phyloP scores from a whole-genome alignment of 1,140 invertebrate species.

The Megalonaias nervosa region DNA sequence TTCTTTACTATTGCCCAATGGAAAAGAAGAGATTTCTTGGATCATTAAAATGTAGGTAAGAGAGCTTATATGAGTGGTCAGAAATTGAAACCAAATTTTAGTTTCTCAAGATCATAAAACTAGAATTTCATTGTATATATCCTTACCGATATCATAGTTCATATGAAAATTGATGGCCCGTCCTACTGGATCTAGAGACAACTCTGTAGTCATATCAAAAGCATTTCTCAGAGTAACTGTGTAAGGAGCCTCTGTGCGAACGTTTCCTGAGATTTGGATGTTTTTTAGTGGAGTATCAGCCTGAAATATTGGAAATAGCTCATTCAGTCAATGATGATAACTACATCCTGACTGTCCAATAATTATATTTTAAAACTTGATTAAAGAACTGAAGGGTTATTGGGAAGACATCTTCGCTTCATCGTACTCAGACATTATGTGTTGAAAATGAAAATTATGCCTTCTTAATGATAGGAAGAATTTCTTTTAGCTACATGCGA shows the following conservation, averaged over 20 bases:
- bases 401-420: too few relatives aligned
- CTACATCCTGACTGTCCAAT: too few relatives aligned
- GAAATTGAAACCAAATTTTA: background rate
- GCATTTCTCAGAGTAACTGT: slow-evolving; percentile 19
- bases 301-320: slow-evolving; percentile 1
- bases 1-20: background rate
- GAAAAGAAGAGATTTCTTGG: background rate
- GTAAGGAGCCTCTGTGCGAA: slow-evolving; percentile 19
- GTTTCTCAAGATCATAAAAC: background rate
- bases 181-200: slow-evolving; percentile 30
- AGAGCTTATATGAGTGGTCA: background rate
- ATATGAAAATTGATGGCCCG: slow-evolving; percentile 33
- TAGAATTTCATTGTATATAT: background rate
- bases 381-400: too few relatives aligned
- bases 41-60: background rate
- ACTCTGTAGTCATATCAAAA: slow-evolving; percentile 16
- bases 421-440: too few relatives aligned
- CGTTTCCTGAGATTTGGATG: slow-evolving; percentile 25
- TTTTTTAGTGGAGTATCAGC: slow-evolving; percentile 20
- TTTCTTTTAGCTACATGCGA: background rate
- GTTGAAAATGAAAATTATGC: too few relatives aligned
- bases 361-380: too few relatives aligned
- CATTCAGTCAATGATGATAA: too few relatives aligned
- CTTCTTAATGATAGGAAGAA: background rate
- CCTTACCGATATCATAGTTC: slow-evolving; percentile 44